Evolutionary conservation across 1,140 invertebrate genomes (phyloP).

Genomic region (Diorhabda carinulata): DNA sequence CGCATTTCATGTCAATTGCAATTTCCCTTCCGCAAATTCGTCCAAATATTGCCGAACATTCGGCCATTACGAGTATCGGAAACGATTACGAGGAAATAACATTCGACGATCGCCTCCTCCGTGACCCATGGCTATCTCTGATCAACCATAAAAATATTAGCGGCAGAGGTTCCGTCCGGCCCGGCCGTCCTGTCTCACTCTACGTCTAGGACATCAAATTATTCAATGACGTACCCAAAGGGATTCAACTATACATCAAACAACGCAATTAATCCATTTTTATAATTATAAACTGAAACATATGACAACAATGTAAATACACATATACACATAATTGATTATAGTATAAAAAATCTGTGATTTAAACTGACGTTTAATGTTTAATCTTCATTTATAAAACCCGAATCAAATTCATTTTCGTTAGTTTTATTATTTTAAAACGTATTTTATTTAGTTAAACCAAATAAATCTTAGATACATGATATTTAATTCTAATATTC

Average conservation of each 20-base stretch:
- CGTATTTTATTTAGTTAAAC: too few species aligned
- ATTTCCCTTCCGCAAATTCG: slow-evolving; percentile 8
- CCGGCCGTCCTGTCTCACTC: background rate
- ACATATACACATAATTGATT: background rate
- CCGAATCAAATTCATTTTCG: too few species aligned
- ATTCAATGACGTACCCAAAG: slow-evolving; percentile 34
- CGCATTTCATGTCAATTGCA: slow-evolving; percentile 1
- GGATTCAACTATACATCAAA: slow-evolving; percentile 7
- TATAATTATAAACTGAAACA: background rate
- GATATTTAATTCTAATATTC: too few species aligned
- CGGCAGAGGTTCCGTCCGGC: slow-evolving; percentile 42
- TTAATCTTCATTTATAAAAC: too few species aligned
- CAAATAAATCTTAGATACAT: too few species aligned
- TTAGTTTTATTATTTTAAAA: too few species aligned
- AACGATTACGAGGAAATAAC: slow-evolving; percentile 43
- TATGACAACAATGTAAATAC: background rate
- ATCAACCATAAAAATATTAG: slow-evolving; percentile 49
- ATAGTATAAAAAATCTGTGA: slow-evolving; percentile 1
- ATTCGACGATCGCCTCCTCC: slow-evolving; percentile 27
- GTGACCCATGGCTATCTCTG: slow-evolving; percentile 46
- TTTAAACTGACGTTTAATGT: background rate
- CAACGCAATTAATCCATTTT: background rate
- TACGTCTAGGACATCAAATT: slow-evolving; percentile 13
- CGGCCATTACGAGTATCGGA: slow-evolving; percentile 31
- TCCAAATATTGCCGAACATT: slow-evolving; percentile 3